A percentile compares a stretch with the other conserved stretches of the same genome.
phyloP scores from a whole-genome alignment of 2,797 vertebrate genomes.

The Ataeniobius toweri region DNA sequence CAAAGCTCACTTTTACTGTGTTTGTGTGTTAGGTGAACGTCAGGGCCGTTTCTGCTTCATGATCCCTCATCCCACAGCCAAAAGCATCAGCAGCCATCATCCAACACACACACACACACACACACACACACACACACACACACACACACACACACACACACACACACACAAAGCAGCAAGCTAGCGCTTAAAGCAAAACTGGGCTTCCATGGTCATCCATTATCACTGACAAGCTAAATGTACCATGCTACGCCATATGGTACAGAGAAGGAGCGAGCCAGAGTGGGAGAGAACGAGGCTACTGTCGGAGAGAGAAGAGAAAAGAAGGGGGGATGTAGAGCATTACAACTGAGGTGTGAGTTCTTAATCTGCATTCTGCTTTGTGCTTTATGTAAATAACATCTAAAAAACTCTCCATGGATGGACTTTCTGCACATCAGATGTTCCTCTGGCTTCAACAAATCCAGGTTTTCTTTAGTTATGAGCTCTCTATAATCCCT shows the following conservation, averaged over 20 bases:
- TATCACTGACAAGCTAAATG: conserved; percentile 99
- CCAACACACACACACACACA: conserved; percentile 26
- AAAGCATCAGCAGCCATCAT: conserved; percentile 82
- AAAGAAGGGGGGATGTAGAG: conserved; percentile 53
- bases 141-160: conserved; percentile 28
- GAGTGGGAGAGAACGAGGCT: conserved; percentile 27
- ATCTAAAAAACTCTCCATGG: conserved; percentile 5
- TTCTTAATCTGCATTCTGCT: conserved; percentile 23
- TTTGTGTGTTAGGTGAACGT: conserved; percentile 57
- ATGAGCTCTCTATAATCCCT: too few species aligned
- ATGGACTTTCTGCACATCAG: neutral
- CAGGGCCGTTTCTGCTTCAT: conserved; percentile 75
- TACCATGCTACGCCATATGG: conserved; percentile 98
- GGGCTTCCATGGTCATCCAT: conserved; percentile 99
- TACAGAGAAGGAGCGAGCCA: conserved; percentile 76
- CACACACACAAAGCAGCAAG: conserved; percentile 64
- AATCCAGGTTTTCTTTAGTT: neutral
- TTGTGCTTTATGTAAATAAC: conserved; percentile 32
- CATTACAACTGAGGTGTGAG: conserved; percentile 33
- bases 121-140: conserved; percentile 29
- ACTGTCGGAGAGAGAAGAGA: conserved; percentile 55
- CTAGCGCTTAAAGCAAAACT: conserved; percentile 95
- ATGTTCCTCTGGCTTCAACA: neutral
- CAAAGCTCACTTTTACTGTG: neutral
- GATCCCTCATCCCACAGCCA: conserved; percentile 89